phyloP scores from a whole-genome alignment of 2,797 vertebrate genomes.

The Pygocentrus nattereri region DNA sequence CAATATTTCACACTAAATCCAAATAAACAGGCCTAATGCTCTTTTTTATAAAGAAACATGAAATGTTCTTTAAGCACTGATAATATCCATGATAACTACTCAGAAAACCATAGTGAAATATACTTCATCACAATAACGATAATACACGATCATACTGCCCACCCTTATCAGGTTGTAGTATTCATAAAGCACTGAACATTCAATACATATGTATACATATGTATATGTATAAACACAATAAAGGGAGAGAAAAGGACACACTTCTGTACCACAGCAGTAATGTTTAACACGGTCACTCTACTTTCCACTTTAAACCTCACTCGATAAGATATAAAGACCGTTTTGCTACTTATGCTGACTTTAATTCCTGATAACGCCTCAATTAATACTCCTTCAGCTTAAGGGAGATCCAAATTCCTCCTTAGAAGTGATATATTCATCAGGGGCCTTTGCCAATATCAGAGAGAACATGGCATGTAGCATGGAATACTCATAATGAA shows the following conservation, averaged over 20 bases:
- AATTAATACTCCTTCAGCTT: slow-evolving; percentile 14
- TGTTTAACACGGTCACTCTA: too few relatives aligned
- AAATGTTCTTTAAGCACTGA: too few relatives aligned
- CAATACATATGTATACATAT: neutral
- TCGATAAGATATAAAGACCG: neutral
- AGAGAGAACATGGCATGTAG: neutral
- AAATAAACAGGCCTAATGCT: too few relatives aligned
- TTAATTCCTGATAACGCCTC: neutral
- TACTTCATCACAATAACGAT: too few relatives aligned
- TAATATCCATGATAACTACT: too few relatives aligned
- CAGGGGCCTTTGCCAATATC: neutral
- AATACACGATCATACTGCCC: too few relatives aligned
- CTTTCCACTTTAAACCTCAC: neutral
- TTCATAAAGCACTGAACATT: too few relatives aligned
- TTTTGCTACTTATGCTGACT: neutral
- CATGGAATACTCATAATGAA: slow-evolving; percentile 1
- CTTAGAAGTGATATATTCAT: slow-evolving; percentile 1
- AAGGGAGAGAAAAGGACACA: neutral
- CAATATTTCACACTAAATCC: too few relatives aligned
- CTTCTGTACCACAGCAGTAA: neutral
- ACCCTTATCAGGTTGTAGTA: neutral
- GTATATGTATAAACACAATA: too few relatives aligned
- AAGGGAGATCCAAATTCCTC: neutral
- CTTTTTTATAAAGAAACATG: too few relatives aligned
- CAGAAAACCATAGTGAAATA: too few relatives aligned